These are phyloP conservation scores for Drepanosiphum platanoidis DNA, from an alignment of 2,888 invertebrate species.

Conservation along the genomic window DNA sequence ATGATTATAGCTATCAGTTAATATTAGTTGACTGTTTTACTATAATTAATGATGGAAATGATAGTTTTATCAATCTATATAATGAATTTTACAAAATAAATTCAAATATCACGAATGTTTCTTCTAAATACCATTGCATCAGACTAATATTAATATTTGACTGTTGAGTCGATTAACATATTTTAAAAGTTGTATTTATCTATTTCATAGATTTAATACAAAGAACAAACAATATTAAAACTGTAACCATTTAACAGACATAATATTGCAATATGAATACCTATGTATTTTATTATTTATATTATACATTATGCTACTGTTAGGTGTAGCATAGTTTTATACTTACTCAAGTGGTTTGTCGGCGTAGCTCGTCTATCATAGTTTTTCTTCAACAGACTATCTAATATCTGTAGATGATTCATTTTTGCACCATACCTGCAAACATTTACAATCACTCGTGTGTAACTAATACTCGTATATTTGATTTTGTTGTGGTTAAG, in stretches of 20 bases:
- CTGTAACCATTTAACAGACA: neutral
- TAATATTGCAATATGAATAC: neutral
- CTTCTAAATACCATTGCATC: too few relatives aligned
- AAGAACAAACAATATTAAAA: neutral
- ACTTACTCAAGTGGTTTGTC: constrained; percentile 69
- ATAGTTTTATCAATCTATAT: too few relatives aligned
- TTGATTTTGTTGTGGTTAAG: too few relatives aligned
- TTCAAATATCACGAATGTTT: too few relatives aligned
- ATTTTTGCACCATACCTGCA: constrained; percentile 66
- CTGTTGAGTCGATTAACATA: neutral
- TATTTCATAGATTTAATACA: neutral
- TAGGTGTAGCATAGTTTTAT: constrained; percentile 7
- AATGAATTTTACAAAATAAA: too few relatives aligned
- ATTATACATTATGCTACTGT: neutral
- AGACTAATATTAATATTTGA: too few relatives aligned
- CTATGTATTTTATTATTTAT: neutral
- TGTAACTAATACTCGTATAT: too few relatives aligned
- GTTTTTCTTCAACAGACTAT: constrained; percentile 67
- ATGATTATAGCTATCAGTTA: too few relatives aligned
- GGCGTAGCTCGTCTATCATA: constrained; percentile 69
- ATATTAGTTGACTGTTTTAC: too few relatives aligned
- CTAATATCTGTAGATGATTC: constrained; percentile 67
- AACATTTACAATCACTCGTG: constrained; percentile 1
- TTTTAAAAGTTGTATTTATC: neutral
- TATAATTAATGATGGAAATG: too few relatives aligned